Evolutionary conservation across 2,113 vertebrate genomes (phyloP), one percentile per base, ranked within the genome.

Genomic region (Nycticryphes semicollaris): DNA sequence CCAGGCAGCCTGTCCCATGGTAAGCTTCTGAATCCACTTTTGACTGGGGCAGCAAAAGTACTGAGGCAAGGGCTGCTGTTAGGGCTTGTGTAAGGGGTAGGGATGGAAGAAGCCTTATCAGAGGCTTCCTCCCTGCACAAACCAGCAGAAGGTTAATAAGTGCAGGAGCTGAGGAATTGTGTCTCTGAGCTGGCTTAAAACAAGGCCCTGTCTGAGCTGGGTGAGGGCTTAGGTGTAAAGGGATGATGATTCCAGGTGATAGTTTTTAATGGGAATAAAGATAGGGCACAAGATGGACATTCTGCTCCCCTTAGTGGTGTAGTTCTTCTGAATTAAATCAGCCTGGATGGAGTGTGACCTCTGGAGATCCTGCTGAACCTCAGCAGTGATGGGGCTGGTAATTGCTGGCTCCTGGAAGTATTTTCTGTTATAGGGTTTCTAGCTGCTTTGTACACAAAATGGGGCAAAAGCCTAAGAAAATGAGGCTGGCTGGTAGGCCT

Each of bases 31-130:
- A 82, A 89, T 72, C 53, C 45, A 14, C 48, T 63, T 94, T 47
- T 75, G 51, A 56, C 9, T 5, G 13, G 39, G 27, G 35, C 33
- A 64, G 33, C 16, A 56, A 69, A 94, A 33, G 27, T 66, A 37
- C 47, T 1, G 4, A 70, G 64, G 60, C 50, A 62, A 78, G 48
- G 20, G 31, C 7, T 93, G 64, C n/a, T 37, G 67, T 57, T 43
- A 57, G 47, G 72, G 68, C 39, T 83, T 0, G 0, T 20, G 59
- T 20, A 51, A 59, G 8, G 20, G 30, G n/a, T 22, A 37, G 24
- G 41, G n/a, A 4, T 63, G 39, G 73, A 67, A 48, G 51, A 60
- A 84, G 3, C 3, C 23, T 51, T n/a, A n/a, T 24, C 51, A 2
- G 72, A 66, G 23, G 13, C 10, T 67, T 70, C 23, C 8, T 78